Evolutionary conservation across 2,797 vertebrate species (phyloP).

Genomic region (Picus viridis): DNA sequence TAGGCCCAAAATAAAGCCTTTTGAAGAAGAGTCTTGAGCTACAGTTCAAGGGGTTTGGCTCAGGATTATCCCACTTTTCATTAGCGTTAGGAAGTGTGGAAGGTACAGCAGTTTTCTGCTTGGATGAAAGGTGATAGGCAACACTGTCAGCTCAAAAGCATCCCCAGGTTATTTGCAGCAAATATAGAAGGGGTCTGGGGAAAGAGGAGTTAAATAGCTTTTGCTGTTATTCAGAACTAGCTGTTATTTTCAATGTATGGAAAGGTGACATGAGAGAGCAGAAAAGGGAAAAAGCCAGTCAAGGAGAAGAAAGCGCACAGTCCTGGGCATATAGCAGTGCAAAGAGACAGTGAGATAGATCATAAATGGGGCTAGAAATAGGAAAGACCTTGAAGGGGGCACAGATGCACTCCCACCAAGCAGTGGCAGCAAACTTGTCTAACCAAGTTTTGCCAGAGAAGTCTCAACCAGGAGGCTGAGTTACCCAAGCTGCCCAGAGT

Average conservation of each 20-base stretch:
- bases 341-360: not conserved
- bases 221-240: not conserved
- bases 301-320: not conserved
- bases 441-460: not conserved
- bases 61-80: not conserved
- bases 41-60: not conserved
- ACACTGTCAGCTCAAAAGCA: not conserved
- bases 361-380: not conserved
- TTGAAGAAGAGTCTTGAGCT: not conserved
- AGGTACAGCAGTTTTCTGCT: not conserved
- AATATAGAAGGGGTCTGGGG: not conserved
- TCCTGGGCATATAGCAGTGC: not conserved
- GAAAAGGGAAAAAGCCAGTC: not conserved
- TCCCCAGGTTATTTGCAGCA: not conserved
- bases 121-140: not conserved
- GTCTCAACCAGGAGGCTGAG: not conserved
- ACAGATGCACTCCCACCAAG: not conserved
- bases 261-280: not conserved
- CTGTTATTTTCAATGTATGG: not conserved
- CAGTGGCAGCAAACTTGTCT: not conserved
- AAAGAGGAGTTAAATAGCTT: not conserved
- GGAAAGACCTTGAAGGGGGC: rapidly evolving
- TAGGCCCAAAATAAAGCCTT: not conserved
- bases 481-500: not conserved
- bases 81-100: not conserved